Base-by-base conservation (phyloP, 2,888 invertebrate species). In the Chesias legatella region DNA sequence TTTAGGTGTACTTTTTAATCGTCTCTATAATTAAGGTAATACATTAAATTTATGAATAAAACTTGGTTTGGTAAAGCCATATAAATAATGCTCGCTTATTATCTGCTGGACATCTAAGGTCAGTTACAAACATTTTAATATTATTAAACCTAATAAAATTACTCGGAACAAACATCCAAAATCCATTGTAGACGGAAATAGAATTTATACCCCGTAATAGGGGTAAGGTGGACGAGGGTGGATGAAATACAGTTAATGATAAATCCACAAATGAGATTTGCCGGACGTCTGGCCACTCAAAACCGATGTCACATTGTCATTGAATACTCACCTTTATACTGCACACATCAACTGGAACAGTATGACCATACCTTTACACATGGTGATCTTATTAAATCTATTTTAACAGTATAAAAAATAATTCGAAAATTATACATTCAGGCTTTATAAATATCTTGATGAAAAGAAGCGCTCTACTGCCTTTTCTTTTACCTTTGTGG, bases 261-360 rank as follows among this genome's bases (percentile, higher is more conserved):
- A 88, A 88, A 83, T 85, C 85, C 85, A 81, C 84, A 86, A 88
- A 88, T 86, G 85, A 86, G 88, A 88, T 88, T 86, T 85, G 82
- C 79, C 69, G 83, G 84, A 79, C 85, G 78, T 72, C 77, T 77
- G 85, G 79, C 84, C 81, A 86, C 86, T 86, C 84, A 72, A 81
- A 79, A 77, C 74, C 77, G 72, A 73, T 73, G 71, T 60, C 56
- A 79, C 55, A 83, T 86, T 88, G 85, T 88, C 76, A 79, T 67
- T 71, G 77, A 76, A 79, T 78, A 81, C 82, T 84, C 81, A 85
- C 86, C 86, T 86, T 43, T 85, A 74, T 69, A 80, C 75, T 77
- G 77, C 74, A 74, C 69, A 66, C 61, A 74, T 79, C 73, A 71
- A 67, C 69, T 62, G 75, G 76, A 72, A 67, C 72, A 61, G 64